These are phyloP conservation scores for Gymnoscelis rufifasciata DNA, from an alignment of 2,888 invertebrate species.

Conservation along the genomic window DNA sequence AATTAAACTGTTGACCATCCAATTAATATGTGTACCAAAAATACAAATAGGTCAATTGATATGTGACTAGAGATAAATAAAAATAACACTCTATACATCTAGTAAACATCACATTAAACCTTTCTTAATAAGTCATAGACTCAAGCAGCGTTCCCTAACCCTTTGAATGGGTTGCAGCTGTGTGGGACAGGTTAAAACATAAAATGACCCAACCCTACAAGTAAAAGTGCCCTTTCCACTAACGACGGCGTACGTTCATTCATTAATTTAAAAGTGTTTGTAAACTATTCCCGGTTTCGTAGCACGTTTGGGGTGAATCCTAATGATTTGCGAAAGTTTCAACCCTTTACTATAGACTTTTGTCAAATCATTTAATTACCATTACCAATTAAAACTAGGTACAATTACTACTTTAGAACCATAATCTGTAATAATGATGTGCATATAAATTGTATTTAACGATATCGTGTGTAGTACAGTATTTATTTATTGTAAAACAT, in stretches of 20 bases:
- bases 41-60: too few relatives aligned
- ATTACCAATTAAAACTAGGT: too few relatives aligned
- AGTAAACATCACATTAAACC: background rate
- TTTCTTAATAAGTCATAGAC: conserved; percentile 18
- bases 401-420: too few relatives aligned
- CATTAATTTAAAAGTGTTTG: conserved; percentile 11
- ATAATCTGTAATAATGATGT: too few relatives aligned
- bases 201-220: conserved; percentile 57
- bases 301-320: background rate
- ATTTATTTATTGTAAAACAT: too few relatives aligned
- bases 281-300: conserved; percentile 6
- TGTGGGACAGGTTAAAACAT: conserved; percentile 60
- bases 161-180: conserved; percentile 59
- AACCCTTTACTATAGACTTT: background rate
- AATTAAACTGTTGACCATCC: too few relatives aligned
- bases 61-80: too few relatives aligned
- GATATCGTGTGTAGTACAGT: too few relatives aligned
- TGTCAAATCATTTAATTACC: background rate
- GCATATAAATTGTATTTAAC: too few relatives aligned
- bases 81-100: background rate
- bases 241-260: conserved; percentile 33
- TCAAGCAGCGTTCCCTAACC: conserved; percentile 39
- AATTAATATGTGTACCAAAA: too few relatives aligned
- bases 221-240: conserved; percentile 52
- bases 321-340: background rate